Evolutionary conservation across 92 coral and sea anemone species (phyloP).

Genomic region (Paramuricea clavata): DNA sequence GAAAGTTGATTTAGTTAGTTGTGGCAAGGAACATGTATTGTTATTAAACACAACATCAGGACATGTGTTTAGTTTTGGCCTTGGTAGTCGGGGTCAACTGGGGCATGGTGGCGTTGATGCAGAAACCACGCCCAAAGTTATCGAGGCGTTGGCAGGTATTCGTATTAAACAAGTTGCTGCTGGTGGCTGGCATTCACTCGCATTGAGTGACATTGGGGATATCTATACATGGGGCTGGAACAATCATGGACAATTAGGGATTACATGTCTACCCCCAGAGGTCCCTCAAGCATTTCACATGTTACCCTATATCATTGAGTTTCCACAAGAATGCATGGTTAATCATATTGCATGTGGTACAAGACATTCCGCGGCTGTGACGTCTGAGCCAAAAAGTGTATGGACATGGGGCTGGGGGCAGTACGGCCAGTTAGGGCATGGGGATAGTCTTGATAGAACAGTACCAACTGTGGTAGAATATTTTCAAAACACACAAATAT

Average conservation of each 20-base stretch:
- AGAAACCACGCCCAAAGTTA: slow-evolving; percentile 66
- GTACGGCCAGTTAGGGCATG: slow-evolving; percentile 94
- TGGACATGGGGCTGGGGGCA: slow-evolving; percentile 99
- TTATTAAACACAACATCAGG: slow-evolving; percentile 73
- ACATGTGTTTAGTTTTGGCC: slow-evolving; percentile 82
- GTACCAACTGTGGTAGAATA: slow-evolving; percentile 70
- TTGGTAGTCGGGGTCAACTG: slow-evolving; percentile 93
- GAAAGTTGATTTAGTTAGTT: slow-evolving; percentile 72
- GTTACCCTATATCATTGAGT: slow-evolving; percentile 43
- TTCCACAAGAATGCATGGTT: slow-evolving; percentile 35
- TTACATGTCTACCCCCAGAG: slow-evolving; percentile 54
- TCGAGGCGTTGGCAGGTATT: slow-evolving; percentile 93
- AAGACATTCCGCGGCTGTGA: slow-evolving; percentile 87
- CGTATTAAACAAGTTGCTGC: slow-evolving; percentile 68
- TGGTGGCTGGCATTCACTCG: slow-evolving; percentile 99
- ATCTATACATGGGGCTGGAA: slow-evolving; percentile 99
- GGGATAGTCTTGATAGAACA: slow-evolving; percentile 53
- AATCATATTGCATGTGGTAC: slow-evolving; percentile 85
- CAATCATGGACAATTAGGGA: slow-evolving; percentile 92
- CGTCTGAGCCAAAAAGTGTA: slow-evolving; percentile 75
- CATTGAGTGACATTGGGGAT: slow-evolving; percentile 91
- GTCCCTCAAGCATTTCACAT: slow-evolving; percentile 42
- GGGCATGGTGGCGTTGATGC: slow-evolving; percentile 79
- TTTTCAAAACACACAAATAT: not conserved
- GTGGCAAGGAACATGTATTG: slow-evolving; percentile 96